A percentile compares a stretch with the other conserved stretches of the same genome.
These are phyloP conservation scores for Nemopilema nomurai DNA, from an alignment of 30 jellyfish, hydroid and myxozoan genomes.

Conservation along the genomic window DNA sequence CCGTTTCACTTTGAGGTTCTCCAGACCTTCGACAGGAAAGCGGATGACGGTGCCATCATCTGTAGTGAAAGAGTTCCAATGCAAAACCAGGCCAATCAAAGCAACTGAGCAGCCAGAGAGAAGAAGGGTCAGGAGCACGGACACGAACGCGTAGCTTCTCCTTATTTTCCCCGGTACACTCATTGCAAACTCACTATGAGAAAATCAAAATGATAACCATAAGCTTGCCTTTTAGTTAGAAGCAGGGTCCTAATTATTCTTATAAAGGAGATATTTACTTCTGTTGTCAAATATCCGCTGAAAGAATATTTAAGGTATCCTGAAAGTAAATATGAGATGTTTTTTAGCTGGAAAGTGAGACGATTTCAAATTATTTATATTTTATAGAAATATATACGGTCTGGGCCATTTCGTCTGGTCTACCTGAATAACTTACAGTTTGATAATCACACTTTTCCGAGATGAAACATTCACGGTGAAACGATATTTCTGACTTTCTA, in stretches of 20 bases:
- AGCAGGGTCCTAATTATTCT: no score
- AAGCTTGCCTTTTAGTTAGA: no score
- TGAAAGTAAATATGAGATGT: no score
- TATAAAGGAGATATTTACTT: no score
- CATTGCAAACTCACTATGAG: background rate
- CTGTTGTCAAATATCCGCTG: no score
- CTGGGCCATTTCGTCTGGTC: no score
- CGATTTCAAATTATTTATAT: no score
- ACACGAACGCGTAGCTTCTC: conserved; percentile 9
- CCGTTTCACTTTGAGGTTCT: conserved; percentile 13
- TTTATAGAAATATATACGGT: no score
- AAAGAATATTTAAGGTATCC: no score
- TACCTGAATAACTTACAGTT: no score
- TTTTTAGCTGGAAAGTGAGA: no score
- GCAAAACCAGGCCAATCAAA: conserved; percentile 21
- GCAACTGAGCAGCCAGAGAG: conserved; percentile 43
- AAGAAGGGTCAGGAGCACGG: conserved; percentile 4
- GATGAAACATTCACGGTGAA: background rate
- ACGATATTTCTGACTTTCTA: background rate
- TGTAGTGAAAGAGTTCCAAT: conserved; percentile 38
- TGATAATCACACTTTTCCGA: no score
- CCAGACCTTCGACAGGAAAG: conserved; percentile 23
- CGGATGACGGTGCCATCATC: conserved; percentile 24
- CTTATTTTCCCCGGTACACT: background rate
- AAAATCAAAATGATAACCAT: background rate